Conservation (phyloP, 2,113 vertebrate genomes). For the Epinephelus cyanopodus region DNA sequence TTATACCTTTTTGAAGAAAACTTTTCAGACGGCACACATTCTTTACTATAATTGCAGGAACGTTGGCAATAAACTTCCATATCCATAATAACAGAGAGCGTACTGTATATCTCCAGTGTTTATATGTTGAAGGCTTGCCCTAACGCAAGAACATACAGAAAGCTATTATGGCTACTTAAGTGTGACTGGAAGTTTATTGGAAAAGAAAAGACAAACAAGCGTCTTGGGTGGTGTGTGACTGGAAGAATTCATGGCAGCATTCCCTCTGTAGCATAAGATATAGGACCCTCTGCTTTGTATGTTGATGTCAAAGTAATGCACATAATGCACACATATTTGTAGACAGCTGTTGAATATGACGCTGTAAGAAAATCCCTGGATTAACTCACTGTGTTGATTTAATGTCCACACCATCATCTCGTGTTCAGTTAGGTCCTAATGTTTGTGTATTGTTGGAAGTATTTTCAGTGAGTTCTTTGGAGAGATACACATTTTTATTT, state of each 20-base stretch:
- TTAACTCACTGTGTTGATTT: constrained; percentile 6
- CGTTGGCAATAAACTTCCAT: constrained; percentile 22
- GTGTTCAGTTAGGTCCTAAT: neutral
- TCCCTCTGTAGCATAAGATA: constrained; percentile 6
- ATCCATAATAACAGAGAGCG: constrained; percentile 54
- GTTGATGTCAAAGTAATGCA: constrained; percentile 51
- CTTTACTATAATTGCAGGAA: constrained; percentile 34
- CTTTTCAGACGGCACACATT: constrained; percentile 24
- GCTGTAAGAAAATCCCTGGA: constrained; percentile 17
- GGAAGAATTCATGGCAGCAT: constrained; percentile 5
- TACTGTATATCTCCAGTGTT: constrained; percentile 25
- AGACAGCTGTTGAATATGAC: constrained; percentile 36
- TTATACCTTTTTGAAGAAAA: constrained; percentile 58
- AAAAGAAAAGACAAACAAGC: constrained; percentile 35
- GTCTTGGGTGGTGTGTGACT: constrained; percentile 35
- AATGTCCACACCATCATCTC: constrained; percentile 7
- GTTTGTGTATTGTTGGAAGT: neutral
- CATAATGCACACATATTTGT: neutral
- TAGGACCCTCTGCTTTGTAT: constrained; percentile 25
- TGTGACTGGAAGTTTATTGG: constrained; percentile 33
- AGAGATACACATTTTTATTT: neutral
- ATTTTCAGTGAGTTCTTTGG: neutral
- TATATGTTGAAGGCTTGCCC: constrained; percentile 16
- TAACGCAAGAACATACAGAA: constrained; percentile 25
- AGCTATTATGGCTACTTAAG: constrained; percentile 18